Conservation (phyloP, 2,113 vertebrate species). For the Seriola quinqueradiata region DNA sequence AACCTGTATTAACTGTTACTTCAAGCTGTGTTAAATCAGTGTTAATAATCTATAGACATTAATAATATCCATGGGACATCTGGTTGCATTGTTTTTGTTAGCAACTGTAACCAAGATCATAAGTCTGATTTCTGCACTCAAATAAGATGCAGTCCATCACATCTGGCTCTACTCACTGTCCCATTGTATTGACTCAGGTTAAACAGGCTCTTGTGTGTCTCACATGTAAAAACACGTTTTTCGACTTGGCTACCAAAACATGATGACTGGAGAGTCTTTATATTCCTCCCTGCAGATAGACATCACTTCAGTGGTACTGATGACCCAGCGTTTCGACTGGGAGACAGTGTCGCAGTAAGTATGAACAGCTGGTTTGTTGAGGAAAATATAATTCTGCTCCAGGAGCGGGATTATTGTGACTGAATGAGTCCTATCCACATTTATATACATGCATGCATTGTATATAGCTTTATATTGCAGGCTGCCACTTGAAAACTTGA, state of each 20-base stretch:
- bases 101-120: not conserved
- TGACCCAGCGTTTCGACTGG: conserved; percentile 2
- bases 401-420: not conserved
- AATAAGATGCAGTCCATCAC: conserved; percentile 7
- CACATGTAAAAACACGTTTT: conserved; percentile 5
- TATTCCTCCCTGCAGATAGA: conserved; percentile 16
- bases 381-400: not conserved
- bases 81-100: too few relatives aligned
- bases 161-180: not conserved
- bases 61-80: not conserved
- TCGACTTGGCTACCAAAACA: not conserved
- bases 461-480: not conserved
- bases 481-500: not conserved
- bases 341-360: not conserved
- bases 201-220: conserved; percentile 3
- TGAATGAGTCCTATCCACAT: not conserved
- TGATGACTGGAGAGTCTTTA: conserved; percentile 14
- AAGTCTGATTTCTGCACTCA: not conserved
- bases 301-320: conserved; percentile 12
- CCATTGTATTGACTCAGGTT: not conserved
- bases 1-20: not conserved
- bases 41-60: not conserved
- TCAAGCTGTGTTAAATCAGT: not conserved
- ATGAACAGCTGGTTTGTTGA: conserved; percentile 7
- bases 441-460: not conserved